Evolutionary conservation across 2,797 vertebrate genomes (phyloP).

Genomic region (Halcyon smyrnensis): DNA sequence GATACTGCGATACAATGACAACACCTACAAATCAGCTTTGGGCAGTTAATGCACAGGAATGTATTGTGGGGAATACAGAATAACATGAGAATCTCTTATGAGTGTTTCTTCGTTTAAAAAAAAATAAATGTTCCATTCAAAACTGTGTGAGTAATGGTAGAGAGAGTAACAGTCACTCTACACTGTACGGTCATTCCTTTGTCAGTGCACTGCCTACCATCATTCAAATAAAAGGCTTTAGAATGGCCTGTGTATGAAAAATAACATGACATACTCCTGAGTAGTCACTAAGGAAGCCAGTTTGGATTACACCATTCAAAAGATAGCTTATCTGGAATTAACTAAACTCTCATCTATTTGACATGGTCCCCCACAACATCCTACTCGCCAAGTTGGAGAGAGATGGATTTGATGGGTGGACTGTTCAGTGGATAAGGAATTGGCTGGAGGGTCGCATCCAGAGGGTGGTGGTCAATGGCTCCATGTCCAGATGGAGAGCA

Average conservation of each 20-base stretch:
- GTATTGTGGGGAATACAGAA: not conserved
- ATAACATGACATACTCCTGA: not conserved
- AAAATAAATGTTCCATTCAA: not conserved
- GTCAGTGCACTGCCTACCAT: not conserved
- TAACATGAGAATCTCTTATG: not conserved
- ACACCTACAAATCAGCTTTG: not conserved
- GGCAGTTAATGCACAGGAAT: not conserved
- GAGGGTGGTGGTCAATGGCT: too few species aligned
- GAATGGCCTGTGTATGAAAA: not conserved
- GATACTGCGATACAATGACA: not conserved
- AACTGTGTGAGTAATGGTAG: not conserved
- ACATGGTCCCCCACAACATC: too few species aligned
- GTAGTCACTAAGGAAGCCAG: not conserved
- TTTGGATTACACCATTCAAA: not conserved
- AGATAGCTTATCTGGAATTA: not conserved
- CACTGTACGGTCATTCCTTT: not conserved
- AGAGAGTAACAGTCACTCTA: not conserved
- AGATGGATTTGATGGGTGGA: too few species aligned
- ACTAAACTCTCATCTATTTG: not conserved
- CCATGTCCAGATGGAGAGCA: too few species aligned
- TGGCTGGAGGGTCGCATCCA: too few species aligned
- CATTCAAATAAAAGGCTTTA: constrained; percentile 16
- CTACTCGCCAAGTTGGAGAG: too few species aligned
- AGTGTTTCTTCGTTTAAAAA: not conserved
- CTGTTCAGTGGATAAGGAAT: too few species aligned